Evolutionary conservation across 2,888 invertebrate species (phyloP).

Genomic region (Tetramorium bicarinatum): DNA sequence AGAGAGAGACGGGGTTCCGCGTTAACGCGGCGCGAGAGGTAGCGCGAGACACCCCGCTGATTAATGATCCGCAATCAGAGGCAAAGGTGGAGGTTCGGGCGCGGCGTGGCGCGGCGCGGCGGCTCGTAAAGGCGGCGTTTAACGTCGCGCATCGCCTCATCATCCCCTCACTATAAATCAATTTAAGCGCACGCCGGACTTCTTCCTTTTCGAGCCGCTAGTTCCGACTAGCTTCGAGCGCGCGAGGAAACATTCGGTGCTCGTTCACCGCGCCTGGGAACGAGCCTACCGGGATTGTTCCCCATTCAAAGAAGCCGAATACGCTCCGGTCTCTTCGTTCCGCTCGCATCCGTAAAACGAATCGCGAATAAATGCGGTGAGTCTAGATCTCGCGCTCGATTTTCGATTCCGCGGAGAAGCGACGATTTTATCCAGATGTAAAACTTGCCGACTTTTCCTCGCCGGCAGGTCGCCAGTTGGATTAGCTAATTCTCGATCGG

Average conservation of each 20-base stretch:
- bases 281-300: slow-evolving; percentile 10
- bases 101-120: slow-evolving; percentile 67
- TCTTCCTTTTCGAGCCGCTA: slow-evolving; percentile 37
- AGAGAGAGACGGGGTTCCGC: slow-evolving; percentile 10
- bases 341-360: neutral
- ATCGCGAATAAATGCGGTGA: neutral
- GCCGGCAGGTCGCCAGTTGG: neutral
- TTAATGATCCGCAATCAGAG: slow-evolving; percentile 83
- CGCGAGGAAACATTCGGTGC: slow-evolving; percentile 3
- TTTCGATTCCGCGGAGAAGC: neutral
- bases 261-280: neutral
- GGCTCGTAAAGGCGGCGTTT: slow-evolving; percentile 84
- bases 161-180: slow-evolving; percentile 85
- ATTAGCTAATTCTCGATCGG: slow-evolving; percentile 6
- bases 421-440: too few species aligned
- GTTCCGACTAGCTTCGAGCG: slow-evolving; percentile 46
- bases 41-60: slow-evolving; percentile 75
- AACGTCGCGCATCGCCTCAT: slow-evolving; percentile 84
- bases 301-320: neutral
- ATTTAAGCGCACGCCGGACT: slow-evolving; percentile 73
- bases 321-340: neutral
- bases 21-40: slow-evolving; percentile 75
- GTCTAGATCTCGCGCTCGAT: neutral
- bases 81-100: slow-evolving; percentile 74
- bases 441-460: neutral